Conservation (phyloP, 2,113 vertebrate genomes). For the Catharus bicknelli region DNA sequence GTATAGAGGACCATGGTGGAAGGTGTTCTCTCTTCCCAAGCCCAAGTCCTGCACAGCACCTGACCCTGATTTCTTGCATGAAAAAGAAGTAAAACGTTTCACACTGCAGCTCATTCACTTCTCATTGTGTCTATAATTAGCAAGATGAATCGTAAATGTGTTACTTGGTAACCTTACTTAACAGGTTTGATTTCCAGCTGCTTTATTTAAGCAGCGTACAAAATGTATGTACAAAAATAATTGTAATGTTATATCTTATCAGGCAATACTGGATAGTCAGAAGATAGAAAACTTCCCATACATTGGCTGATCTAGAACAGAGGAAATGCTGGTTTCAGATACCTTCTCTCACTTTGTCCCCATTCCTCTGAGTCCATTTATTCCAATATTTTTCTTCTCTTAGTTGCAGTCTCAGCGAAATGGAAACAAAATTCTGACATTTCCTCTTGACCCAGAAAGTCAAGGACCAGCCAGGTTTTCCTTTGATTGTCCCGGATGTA, state of each 20-base stretch:
- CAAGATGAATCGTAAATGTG: slow-evolving; percentile 17
- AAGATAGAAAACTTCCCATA: neutral
- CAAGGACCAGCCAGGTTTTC: neutral
- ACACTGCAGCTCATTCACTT: neutral
- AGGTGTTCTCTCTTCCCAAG: slow-evolving; percentile 22
- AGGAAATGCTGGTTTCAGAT: neutral
- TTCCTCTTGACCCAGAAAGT: neutral
- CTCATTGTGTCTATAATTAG: neutral
- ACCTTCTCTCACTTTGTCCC: neutral
- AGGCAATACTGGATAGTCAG: neutral
- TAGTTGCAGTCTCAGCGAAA: neutral
- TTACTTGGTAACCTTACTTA: neutral
- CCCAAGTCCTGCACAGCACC: slow-evolving; percentile 13
- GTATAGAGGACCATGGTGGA: neutral
- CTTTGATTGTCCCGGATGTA: neutral
- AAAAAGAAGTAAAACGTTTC: slow-evolving; percentile 25
- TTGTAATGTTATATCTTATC: neutral
- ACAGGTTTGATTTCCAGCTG: neutral
- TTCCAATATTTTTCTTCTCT: neutral
- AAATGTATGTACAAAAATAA: neutral
- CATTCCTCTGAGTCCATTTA: neutral
- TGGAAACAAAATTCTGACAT: neutral
- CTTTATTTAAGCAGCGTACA: neutral
- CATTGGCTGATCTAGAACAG: neutral
- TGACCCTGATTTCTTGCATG: slow-evolving; percentile 34